Conservation (phyloP, 2,113 vertebrate genomes). For the Gnathonemus echidnorhynchus region DNA sequence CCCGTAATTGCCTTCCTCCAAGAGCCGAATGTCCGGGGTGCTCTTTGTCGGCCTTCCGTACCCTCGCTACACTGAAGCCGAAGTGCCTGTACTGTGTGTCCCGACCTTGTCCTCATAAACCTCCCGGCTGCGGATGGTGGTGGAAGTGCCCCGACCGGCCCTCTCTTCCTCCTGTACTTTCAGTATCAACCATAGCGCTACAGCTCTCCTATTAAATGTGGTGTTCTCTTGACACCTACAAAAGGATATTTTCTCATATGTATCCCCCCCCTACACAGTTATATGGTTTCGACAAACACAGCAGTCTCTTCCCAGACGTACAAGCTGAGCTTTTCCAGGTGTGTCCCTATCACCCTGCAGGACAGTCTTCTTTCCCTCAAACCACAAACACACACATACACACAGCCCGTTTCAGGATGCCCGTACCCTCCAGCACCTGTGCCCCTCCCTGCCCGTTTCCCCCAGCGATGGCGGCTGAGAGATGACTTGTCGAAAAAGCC, state of each 20-base stretch:
- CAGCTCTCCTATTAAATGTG: background rate
- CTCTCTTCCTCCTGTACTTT: background rate
- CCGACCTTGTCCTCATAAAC: background rate
- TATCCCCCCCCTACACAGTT: background rate
- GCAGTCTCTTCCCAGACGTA: background rate
- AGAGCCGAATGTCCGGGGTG: constrained; percentile 47
- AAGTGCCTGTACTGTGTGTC: background rate
- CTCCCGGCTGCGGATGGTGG: background rate
- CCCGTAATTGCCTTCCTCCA: constrained; percentile 45
- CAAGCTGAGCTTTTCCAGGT: background rate
- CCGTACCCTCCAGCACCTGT: constrained; percentile 36
- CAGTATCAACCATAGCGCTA: background rate
- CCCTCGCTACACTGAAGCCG: background rate
- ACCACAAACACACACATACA: background rate
- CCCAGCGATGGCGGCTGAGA: background rate
- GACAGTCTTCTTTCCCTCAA: background rate
- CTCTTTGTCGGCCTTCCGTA: constrained; percentile 42
- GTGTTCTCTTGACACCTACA: background rate
- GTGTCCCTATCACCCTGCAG: background rate
- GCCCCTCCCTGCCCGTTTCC: background rate
- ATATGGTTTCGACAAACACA: background rate
- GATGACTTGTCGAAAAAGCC: constrained; percentile 37
- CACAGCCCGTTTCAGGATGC: constrained; percentile 11
- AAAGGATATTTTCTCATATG: background rate
- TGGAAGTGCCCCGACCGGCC: background rate